These are phyloP conservation scores for Hemicrepidius hirtus DNA, from an alignment of 2,888 invertebrate genomes.

Conservation along the genomic window DNA sequence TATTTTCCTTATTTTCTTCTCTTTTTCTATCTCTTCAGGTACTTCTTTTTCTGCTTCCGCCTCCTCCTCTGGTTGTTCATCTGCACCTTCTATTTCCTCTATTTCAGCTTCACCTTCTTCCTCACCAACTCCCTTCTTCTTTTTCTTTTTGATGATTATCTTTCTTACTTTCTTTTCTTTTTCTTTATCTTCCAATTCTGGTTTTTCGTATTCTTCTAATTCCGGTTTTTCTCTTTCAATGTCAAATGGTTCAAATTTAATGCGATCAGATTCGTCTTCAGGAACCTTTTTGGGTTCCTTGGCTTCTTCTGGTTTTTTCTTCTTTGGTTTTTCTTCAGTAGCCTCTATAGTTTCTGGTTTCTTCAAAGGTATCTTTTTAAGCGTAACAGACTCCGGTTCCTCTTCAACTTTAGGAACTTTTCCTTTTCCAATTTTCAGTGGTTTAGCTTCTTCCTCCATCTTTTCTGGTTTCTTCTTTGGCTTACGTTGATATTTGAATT, in stretches of 20 bases:
- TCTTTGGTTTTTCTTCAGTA: slow-evolving; percentile 69
- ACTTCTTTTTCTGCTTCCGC: slow-evolving; percentile 42
- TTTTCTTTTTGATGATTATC: slow-evolving; percentile 64
- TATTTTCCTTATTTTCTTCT: slow-evolving; percentile 17
- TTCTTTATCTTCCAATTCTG: slow-evolving; percentile 63
- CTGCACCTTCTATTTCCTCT: slow-evolving; percentile 55
- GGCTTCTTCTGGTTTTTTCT: slow-evolving; percentile 66
- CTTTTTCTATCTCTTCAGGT: slow-evolving; percentile 22
- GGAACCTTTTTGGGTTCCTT: slow-evolving; percentile 68
- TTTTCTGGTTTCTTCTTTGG: slow-evolving; percentile 65
- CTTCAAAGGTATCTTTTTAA: slow-evolving; percentile 70
- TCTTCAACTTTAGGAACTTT: slow-evolving; percentile 67
- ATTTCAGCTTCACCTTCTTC: slow-evolving; percentile 69
- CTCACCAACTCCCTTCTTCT: slow-evolving; percentile 69
- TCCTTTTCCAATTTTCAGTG: slow-evolving; percentile 71
- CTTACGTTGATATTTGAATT: slow-evolving; percentile 61
- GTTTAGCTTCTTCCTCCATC: slow-evolving; percentile 65
- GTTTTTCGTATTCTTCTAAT: slow-evolving; percentile 66
- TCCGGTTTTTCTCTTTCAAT: slow-evolving; percentile 68
- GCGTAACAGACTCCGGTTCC: slow-evolving; percentile 62
- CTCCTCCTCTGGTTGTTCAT: slow-evolving; percentile 58
- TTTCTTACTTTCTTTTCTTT: slow-evolving; percentile 55
- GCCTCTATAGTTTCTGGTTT: slow-evolving; percentile 63
- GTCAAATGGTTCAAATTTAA: slow-evolving; percentile 69
- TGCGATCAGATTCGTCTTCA: slow-evolving; percentile 64